Base-by-base conservation (phyloP, 2,113 vertebrate species). In the Anhinga anhinga region DNA sequence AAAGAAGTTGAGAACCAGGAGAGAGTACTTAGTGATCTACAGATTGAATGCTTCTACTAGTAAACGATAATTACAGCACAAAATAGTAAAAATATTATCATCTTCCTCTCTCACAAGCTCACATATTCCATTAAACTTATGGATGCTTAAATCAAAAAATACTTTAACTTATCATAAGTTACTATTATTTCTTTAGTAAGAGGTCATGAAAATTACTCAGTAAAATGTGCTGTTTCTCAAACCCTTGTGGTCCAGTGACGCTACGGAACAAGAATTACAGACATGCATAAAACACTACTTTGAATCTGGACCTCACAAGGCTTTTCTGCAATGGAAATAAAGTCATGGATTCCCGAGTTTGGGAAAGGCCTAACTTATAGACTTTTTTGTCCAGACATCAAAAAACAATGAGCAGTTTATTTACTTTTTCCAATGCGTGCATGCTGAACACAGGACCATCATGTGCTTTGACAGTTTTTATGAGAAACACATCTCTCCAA, bases 361-460 rank as follows among this genome's bases (percentile, higher is more conserved):
- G 61, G 21, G 67, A 70, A 88, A 92, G 32, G 22, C 20, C 27
- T 80, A 34, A 73, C 18, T 81, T 88, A 22, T 1, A 38, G n/a
- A 50, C 29, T 23, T 81, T 69, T 86, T 61, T 67, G 65, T 50
- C 55, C 61, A 74, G 80, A 74, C 26, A 88, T 50, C 8, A 70
- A 74, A 40, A 86, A 85, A 44, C 79, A 90, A n/a, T 13, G 20
- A 95, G 55, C 74, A 92, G 38, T 63, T 90, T 83, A 97, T 97
- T 98, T 98, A 99, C 99, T 98, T 99, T 99, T 97, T 99, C 99
- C 88, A 99, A 78, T 5, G 99, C 99, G 36, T 99, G 99, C 99
- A 99, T 99, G 95, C 99, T 99, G 98, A 99, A 99, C 92, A 99
- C 99, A 40, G 99, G 99, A 50, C 99, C 99, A 69, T 99, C 99